Evolutionary conservation across 2,888 invertebrate species (phyloP).

Genomic region (Pollenia griseotomentosa): DNA sequence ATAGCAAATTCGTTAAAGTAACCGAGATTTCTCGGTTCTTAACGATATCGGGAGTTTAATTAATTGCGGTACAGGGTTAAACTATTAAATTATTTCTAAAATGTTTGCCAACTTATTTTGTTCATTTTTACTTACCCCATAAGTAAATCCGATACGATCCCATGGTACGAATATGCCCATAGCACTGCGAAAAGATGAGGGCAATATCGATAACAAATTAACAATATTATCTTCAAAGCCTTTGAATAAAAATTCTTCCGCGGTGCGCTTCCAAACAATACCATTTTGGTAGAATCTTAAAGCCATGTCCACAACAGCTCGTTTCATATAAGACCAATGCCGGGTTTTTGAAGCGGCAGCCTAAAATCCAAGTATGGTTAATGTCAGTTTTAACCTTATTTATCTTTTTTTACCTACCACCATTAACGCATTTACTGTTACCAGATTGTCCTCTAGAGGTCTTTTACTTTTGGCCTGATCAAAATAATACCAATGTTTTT

Average conservation of each 20-base stretch:
- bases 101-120: not conserved
- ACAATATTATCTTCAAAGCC: conserved; percentile 91
- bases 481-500: conserved; percentile 88
- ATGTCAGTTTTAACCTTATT: not conserved
- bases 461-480: conserved; percentile 75
- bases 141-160: conserved; percentile 94
- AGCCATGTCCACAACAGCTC: conserved; percentile 85
- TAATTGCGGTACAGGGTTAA: no score
- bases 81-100: no score
- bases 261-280: conserved; percentile 86
- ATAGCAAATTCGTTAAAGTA: no score
- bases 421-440: conserved; percentile 77
- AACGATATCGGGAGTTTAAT: no score
- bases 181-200: conserved; percentile 84
- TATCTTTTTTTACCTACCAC: conserved; percentile 75
- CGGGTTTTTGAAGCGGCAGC: conserved; percentile 72
- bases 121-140: conserved; percentile 85
- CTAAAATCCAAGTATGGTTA: conserved; percentile 47
- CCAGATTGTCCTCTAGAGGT: conserved; percentile 75
- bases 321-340: conserved; percentile 76
- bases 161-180: conserved; percentile 85
- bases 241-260: conserved; percentile 89
- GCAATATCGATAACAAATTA: conserved; percentile 86
- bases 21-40: no score
- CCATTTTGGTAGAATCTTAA: conserved; percentile 86